Evolutionary conservation across 2,888 invertebrate species (phyloP), one percentile per base, ranked within the genome.

Genomic region (Shargacucullia verbasci): DNA sequence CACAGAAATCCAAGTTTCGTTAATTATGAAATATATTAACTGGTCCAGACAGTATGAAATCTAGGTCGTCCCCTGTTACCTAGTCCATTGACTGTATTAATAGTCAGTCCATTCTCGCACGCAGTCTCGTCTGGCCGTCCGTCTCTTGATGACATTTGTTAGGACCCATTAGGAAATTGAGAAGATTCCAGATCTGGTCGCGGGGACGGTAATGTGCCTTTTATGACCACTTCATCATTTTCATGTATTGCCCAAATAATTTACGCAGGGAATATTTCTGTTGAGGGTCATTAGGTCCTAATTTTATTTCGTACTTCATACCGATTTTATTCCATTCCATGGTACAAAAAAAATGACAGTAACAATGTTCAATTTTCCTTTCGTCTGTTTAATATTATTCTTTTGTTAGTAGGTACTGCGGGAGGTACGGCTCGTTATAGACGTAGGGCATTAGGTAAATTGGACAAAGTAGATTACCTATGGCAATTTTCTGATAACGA

Each of bases 131-230:
- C 68, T 50, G 58, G 55, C 57, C 14, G 53, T 12, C 44, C 14
- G 59, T 72, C 66, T 69, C 8, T 33, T 61, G 59, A 77, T 73
- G 83, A 81, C 79, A 81, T 81, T 82, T 75, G 69, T 80, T 80
- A 82, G 61, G 64, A 80, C 71, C 83, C 82, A 85, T 89, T 86
- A 86, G 75, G 81, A 81, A 81, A 89, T 87, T 84, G 85, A 84
- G 80, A 71, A 78, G 80, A 89, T 88, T 84, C 87, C 85, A 80
- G 66, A 65, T 59, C 70, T 76, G 61, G 54, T 70, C 65, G 55
- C 70, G 70, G 60, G 77, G 75, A 63, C 67, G 64, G 61, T 85
- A 82, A 85, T 83, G 79, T 72, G 66, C 73, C 73, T 80, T 83
- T 89, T 85, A 88, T 85, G 71, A 78, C 76, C 84, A 80, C 78